Percentiles rank a stretch among this genome's conserved stretches.
These are phyloP conservation scores for Argyresthia goedartella DNA, from an alignment of 2,888 invertebrate genomes.

Conservation along the genomic window DNA sequence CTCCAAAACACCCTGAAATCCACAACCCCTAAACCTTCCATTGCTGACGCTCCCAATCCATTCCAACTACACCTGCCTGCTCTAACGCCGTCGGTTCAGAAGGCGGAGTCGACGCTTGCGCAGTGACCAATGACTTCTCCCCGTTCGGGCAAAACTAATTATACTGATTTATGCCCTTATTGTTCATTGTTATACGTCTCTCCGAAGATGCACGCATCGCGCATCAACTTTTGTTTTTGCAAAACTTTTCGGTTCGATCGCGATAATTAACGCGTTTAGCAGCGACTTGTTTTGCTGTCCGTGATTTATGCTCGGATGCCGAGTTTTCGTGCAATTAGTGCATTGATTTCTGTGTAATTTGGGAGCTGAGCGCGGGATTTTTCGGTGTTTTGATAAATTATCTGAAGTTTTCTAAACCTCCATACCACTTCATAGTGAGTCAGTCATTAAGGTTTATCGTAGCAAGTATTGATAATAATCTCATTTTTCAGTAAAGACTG, in stretches of 20 bases:
- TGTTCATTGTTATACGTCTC: slow-evolving; percentile 85
- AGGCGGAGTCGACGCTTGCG: slow-evolving; percentile 67
- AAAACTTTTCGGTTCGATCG: background rate
- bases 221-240: slow-evolving; percentile 4
- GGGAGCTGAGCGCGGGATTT: too few relatives aligned
- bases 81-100: slow-evolving; percentile 51
- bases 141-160: slow-evolving; percentile 82
- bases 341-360: background rate
- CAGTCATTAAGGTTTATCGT: too few relatives aligned
- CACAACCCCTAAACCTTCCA: too few relatives aligned
- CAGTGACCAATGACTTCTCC: slow-evolving; percentile 77
- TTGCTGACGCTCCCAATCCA: slow-evolving; percentile 54
- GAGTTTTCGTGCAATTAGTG: background rate
- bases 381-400: too few relatives aligned
- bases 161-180: slow-evolving; percentile 95
- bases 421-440: too few relatives aligned
- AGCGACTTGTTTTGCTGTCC: slow-evolving; percentile 1
- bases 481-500: too few relatives aligned
- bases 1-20: too few relatives aligned
- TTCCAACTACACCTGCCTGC: slow-evolving; percentile 37
- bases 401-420: too few relatives aligned
- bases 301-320: background rate
- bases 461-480: too few relatives aligned
- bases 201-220: slow-evolving; percentile 22
- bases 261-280: slow-evolving; percentile 1